Conservation (phyloP, 2,888 invertebrate species). For the Diarsia mendica region DNA sequence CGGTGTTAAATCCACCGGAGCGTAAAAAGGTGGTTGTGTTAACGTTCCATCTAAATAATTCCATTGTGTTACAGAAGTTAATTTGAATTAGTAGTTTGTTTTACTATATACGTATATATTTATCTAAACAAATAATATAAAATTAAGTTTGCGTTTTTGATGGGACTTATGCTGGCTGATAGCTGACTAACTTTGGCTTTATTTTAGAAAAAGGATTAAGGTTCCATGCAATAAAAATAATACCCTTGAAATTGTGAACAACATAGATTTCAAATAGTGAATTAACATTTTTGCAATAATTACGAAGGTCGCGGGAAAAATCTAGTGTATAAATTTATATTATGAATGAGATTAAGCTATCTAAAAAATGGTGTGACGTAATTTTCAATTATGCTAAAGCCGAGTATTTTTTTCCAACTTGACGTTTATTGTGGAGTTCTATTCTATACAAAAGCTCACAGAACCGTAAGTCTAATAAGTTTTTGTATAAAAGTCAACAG, state of each 20-base stretch:
- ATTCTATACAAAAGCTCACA: slow-evolving; percentile 13
- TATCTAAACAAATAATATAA: too few species aligned
- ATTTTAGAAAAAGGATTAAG: not conserved
- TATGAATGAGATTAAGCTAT: slow-evolving; percentile 20
- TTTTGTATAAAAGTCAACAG: slow-evolving; percentile 34
- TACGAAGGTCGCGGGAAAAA: too few species aligned
- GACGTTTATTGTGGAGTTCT: slow-evolving; percentile 2
- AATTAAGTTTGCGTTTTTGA: too few species aligned
- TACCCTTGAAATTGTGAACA: not conserved
- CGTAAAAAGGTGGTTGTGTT: slow-evolving; percentile 22
- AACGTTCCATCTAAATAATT: slow-evolving; percentile 38
- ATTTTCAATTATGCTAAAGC: not conserved
- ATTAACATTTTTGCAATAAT: too few species aligned
- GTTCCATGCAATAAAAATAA: not conserved
- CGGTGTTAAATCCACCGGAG: slow-evolving; percentile 19
- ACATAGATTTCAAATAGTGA: not conserved
- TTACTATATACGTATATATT: too few species aligned
- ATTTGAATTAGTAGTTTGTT: slow-evolving; percentile 18
- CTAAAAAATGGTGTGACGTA: slow-evolving; percentile 12
- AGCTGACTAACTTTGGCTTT: not conserved
- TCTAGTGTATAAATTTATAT: not conserved
- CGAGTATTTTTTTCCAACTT: slow-evolving; percentile 11
- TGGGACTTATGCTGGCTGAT: not conserved
- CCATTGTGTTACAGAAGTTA: slow-evolving; percentile 20
- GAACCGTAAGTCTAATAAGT: slow-evolving; percentile 19